These are phyloP conservation scores for Tyrophagus putrescentiae DNA, from an alignment of 1,140 invertebrate species.

Conservation along the genomic window DNA sequence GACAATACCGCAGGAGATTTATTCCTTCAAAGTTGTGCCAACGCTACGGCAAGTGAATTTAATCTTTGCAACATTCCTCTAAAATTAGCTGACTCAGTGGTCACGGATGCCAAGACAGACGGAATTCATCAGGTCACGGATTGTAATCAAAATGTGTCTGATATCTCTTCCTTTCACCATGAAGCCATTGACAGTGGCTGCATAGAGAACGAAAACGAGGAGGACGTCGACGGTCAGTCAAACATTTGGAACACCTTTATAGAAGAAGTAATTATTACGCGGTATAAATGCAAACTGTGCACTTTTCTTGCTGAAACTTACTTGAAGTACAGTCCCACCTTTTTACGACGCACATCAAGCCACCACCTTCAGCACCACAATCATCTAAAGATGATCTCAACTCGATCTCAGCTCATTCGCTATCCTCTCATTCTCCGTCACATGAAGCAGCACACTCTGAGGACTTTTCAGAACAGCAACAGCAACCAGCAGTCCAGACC, in stretches of 20 bases:
- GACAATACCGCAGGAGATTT: no score
- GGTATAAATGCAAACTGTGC: conserved; percentile 16
- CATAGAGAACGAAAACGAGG: no score
- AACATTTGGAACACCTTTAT: neutral
- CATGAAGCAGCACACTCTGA: neutral
- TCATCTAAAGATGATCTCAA: neutral
- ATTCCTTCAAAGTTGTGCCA: no score
- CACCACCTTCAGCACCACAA: neutral
- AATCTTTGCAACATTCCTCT: no score
- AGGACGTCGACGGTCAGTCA: no score
- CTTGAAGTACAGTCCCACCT: neutral
- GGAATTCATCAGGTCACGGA: no score
- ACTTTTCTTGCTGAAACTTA: neutral
- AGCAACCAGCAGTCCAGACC: neutral
- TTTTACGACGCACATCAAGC: neutral
- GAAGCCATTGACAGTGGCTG: no score
- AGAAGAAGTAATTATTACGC: conserved; percentile 7
- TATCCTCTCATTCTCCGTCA: neutral
- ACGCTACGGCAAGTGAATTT: no score
- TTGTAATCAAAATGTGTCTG: no score
- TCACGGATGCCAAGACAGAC: no score
- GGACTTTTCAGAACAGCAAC: neutral
- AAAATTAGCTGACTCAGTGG: no score
- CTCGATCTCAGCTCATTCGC: neutral
- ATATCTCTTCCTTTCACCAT: no score